These are phyloP conservation scores for Acutogordius australiensis DNA, from an alignment of 2,888 invertebrate species.

Conservation along the genomic window DNA sequence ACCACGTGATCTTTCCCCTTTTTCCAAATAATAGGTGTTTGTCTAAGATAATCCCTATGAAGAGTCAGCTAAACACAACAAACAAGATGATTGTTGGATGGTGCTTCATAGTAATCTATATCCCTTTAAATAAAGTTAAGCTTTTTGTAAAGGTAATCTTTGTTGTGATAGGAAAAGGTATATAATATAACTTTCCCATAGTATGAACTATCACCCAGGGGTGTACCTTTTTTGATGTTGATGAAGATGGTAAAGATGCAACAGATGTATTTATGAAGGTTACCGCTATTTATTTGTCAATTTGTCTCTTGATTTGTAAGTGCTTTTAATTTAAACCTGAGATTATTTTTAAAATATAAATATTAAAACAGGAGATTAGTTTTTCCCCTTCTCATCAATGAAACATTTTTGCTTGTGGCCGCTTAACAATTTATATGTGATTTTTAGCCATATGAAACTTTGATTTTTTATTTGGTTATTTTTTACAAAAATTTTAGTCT, in stretches of 20 bases:
- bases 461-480: too few species aligned
- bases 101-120: slow-evolving; percentile 40
- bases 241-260: slow-evolving; percentile 69
- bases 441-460: too few species aligned
- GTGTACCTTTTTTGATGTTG: slow-evolving; percentile 56
- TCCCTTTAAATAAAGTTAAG: too few species aligned
- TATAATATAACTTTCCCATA: slow-evolving; percentile 74
- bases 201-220: slow-evolving; percentile 89
- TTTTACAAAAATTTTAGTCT: too few species aligned
- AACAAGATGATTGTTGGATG: slow-evolving; percentile 50
- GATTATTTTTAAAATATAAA: neutral
- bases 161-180: too few species aligned
- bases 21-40: slow-evolving; percentile 32
- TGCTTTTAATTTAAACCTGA: neutral
- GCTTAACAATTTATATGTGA: too few species aligned
- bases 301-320: neutral
- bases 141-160: slow-evolving; percentile 30
- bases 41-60: slow-evolving; percentile 37
- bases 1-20: neutral
- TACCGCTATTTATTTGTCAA: slow-evolving; percentile 7
- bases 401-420: too few species aligned
- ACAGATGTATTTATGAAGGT: slow-evolving; percentile 64
- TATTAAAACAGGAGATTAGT: too few species aligned
- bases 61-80: slow-evolving; percentile 50
- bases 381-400: too few species aligned